These are phyloP conservation scores for Condylura cristata DNA, from an alignment of 2,113 vertebrate species.

Conservation along the genomic window DNA sequence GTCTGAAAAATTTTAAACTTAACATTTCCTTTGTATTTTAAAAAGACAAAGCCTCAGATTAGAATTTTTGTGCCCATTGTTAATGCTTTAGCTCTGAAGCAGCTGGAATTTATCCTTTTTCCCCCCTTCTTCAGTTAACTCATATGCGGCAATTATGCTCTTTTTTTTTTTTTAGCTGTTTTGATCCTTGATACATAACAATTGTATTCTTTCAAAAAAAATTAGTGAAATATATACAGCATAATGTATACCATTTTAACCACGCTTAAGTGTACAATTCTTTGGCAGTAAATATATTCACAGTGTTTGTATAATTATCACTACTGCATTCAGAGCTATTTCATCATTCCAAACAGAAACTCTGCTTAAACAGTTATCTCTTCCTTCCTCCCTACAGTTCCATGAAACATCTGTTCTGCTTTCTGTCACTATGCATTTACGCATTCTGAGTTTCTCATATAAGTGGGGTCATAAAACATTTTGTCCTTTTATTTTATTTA, in stretches of 20 bases:
- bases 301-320: not conserved
- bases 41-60: slow-evolving; percentile 19
- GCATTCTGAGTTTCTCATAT: not conserved
- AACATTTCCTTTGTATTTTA: slow-evolving; percentile 27
- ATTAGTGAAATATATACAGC: not conserved
- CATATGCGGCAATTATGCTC: not conserved
- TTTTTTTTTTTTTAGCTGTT: slow-evolving; percentile 49
- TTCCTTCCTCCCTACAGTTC: not conserved
- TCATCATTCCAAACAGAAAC: not conserved
- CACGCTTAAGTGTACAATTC: not conserved
- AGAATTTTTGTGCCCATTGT: slow-evolving; percentile 24
- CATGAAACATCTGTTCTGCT: not conserved
- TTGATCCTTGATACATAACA: not conserved
- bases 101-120: not conserved
- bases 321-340: not conserved
- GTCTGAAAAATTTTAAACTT: not conserved
- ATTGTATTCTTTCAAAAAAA: slow-evolving; percentile 6
- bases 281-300: not conserved
- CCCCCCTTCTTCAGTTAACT: not conserved
- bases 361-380: not conserved
- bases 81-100: slow-evolving; percentile 21
- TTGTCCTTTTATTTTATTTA: not conserved
- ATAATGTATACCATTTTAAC: slow-evolving; percentile 2
- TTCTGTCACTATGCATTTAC: not conserved
- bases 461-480: not conserved